Base-by-base conservation (phyloP, 2,113 vertebrate species). In the Athene noctua region DNA sequence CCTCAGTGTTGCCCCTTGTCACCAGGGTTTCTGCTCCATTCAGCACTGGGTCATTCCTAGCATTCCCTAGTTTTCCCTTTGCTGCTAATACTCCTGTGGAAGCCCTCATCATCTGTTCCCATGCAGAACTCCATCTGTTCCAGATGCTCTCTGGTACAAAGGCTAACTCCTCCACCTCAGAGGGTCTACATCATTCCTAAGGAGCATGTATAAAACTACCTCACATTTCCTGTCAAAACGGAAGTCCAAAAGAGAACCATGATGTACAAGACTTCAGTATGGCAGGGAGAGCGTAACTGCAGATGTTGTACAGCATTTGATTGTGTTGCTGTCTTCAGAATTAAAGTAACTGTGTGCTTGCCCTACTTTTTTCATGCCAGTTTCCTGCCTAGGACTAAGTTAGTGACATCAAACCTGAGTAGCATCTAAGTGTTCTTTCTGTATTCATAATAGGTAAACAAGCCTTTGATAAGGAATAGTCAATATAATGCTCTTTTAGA, bases 1-100 rank as follows among this genome's bases (percentile, higher is more conserved):
- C 9, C 5, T 80, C 21, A 13, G 0, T 42, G 13, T 59, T 49
- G 17, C 0, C 19, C 5, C 15, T 62, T 6, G 1, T 71, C 42
- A 46, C 10, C 38, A 68, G 23, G 32, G 6, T 13, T 87, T 65
- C 30, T 73, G 29, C 15, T 9, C 9, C 20, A 4, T 57, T 77
- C 5, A 9, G 6, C 27, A 38, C 15, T 32, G 16, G 18, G 8
- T 2, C 29, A 51, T 47, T 67, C 15, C 51, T 52, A 20, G 9
- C 8, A 34, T 21, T 75, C 34, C 5, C 11, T 27, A 38, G 14
- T 38, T 84, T 78, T 86, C 17, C 23, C 10, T 54, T 88, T 78
- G 29, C 54, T 89, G 13, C 15, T 65, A 11, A 27, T 68, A 72
- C 51, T 77, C 20, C 26, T 47, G 16, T 65, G 57, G 40, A 72